Percentiles rank a stretch among this genome's conserved stretches.
phyloP scores from a whole-genome alignment of 1,140 invertebrate genomes.

The Danaus plexippus region DNA sequence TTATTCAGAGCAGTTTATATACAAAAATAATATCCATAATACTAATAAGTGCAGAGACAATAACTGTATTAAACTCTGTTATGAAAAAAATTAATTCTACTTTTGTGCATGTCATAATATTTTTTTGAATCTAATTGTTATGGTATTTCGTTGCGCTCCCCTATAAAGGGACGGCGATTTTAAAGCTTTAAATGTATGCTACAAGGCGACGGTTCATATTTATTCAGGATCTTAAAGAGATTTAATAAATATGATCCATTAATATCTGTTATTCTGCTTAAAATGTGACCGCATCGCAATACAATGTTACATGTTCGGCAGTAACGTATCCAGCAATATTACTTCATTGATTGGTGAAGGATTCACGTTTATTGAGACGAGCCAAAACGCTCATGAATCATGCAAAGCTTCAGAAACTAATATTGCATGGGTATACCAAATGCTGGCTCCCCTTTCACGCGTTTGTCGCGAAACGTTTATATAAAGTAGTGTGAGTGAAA shows the following conservation, averaged over 20 bases:
- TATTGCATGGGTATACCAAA: slow-evolving; percentile 63
- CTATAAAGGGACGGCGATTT: slow-evolving; percentile 19
- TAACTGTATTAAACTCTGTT: no score
- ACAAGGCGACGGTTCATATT: slow-evolving; percentile 37
- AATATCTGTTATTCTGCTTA: slow-evolving; percentile 37
- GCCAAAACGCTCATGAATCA: not conserved
- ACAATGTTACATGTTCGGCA: slow-evolving; percentile 14
- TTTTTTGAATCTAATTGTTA: slow-evolving; percentile 46
- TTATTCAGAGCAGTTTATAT: no score
- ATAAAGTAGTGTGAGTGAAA: not conserved
- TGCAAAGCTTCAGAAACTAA: slow-evolving; percentile 45
- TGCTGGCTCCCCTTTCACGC: slow-evolving; percentile 26
- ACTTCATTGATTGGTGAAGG: slow-evolving; percentile 56
- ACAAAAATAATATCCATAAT: no score
- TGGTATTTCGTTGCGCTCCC: slow-evolving; percentile 25
- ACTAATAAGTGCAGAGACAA: no score
- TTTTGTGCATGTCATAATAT: slow-evolving; percentile 62
- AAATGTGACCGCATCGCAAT: slow-evolving; percentile 39
- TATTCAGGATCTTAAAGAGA: slow-evolving; percentile 30
- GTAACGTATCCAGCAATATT: slow-evolving; percentile 64
- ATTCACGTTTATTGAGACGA: slow-evolving; percentile 7
- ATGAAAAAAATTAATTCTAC: slow-evolving; percentile 12
- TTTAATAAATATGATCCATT: slow-evolving; percentile 28
- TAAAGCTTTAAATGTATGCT: slow-evolving; percentile 60
- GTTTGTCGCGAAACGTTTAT: not conserved